phyloP scores from a whole-genome alignment of 2,797 vertebrate genomes.

The Propithecus perrieri region DNA sequence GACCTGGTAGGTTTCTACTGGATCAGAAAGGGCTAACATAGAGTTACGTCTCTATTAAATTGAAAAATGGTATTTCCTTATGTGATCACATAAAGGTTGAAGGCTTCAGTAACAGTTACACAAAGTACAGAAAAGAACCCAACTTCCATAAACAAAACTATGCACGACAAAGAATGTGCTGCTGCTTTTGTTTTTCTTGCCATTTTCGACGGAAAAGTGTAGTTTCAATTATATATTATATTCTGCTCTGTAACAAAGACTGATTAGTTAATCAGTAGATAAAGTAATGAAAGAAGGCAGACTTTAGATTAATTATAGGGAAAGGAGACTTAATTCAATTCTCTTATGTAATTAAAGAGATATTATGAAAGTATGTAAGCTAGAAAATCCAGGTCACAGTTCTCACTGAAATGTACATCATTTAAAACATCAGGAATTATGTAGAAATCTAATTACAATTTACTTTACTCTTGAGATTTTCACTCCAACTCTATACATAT shows the following conservation, averaged over 20 bases:
- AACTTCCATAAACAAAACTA: not conserved
- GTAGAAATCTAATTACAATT: not conserved
- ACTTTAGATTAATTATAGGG: not conserved
- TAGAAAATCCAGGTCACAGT: not conserved
- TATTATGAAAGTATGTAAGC: not conserved
- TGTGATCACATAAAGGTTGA: not conserved
- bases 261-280: not conserved
- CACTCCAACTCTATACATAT: not conserved
- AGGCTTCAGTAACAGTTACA: not conserved
- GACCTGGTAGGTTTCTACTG: not conserved
- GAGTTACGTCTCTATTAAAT: not conserved
- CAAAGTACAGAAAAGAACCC: conserved; percentile 6
- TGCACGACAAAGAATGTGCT: not conserved
- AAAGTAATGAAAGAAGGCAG: not conserved
- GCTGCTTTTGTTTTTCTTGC: not conserved
- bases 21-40: not conserved
- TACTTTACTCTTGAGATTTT: not conserved
- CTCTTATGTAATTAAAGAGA: not conserved
- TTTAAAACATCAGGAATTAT: not conserved
- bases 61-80: conserved; percentile 24
- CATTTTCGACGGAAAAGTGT: not conserved
- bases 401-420: not conserved
- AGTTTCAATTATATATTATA: not conserved
- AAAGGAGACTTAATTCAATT: conserved; percentile 12
- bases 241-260: not conserved